Evolutionary conservation across 37 sponge, comb jelly and placozoan genomes (phyloP), one percentile per base, ranked within the genome.

Genomic region (Aphrocallistes beatrix): DNA sequence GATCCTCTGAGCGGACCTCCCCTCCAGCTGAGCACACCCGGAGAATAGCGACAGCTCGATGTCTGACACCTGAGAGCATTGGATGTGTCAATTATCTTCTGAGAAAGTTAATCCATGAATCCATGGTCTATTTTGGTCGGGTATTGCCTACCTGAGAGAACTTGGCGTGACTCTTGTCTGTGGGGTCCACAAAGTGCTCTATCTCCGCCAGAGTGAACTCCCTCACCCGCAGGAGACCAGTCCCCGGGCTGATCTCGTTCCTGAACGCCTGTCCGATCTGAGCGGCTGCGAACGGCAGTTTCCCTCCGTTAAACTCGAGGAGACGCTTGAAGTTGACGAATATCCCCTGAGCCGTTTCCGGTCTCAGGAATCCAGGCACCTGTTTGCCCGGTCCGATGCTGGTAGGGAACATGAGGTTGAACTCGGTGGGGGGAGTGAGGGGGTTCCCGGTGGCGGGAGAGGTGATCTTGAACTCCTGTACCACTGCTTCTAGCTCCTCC

Each of bases 331-430:
- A 98, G 88, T 98, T 95, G 50, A 98, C 96, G 90, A 98, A 98
- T 10, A 98, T 98, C 0, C 99, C 99, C 86, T 98, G 99, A 0
- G 99, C 94, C 9, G 99, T 98, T 85, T 98, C 99, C 0, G 99
- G 99, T 34, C 99, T 83, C 60, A 96, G 86, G 69, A 89, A 94
- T 91, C 91, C 90, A 37, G 92, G 50, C n/a, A 90, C 83, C 36
- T 82, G 75, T 6, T 89, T 90, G 30, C 94, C 89, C 9, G 99
- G 99, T 16, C 99, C 99, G 39, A 98, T 93, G 38, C 86, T 85
- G 0, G 99, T 98, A 8, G 85, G 81, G 83, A 98, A 98, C 99
- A 98, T 98, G 40, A 98, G 94, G 81, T 98, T 98, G 84, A 98
- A 95, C 40, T 90, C 89, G 37, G 91, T 8, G 32, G 99, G 99